Percentiles rank a stretch among this genome's conserved stretches.
phyloP scores from a whole-genome alignment of 2,113 vertebrate genomes.

The Panurus biarmicus region DNA sequence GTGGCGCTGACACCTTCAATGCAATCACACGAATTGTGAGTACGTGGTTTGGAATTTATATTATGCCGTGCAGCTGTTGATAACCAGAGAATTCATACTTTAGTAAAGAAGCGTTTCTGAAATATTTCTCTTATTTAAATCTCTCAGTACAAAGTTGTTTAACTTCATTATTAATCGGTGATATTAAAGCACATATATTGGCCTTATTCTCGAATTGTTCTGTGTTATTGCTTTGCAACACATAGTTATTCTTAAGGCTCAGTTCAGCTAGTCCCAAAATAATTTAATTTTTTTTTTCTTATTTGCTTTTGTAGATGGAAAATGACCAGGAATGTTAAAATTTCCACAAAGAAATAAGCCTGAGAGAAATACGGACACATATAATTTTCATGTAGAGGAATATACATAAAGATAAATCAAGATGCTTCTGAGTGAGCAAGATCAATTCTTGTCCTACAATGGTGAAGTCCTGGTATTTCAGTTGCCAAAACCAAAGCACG shows the following conservation, averaged over 20 bases:
- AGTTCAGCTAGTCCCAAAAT: background rate
- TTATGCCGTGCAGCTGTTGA: rapidly evolving
- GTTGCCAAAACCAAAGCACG: conserved; percentile 30
- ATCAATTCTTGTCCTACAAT: conserved; percentile 67
- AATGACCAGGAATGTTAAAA: background rate
- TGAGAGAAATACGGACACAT: background rate
- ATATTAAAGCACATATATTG: background rate
- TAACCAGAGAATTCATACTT: background rate
- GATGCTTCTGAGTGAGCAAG: conserved; percentile 40
- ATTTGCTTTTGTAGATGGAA: conserved; percentile 40
- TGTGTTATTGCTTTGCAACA: rapidly evolving
- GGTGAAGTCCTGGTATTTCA: conserved; percentile 81
- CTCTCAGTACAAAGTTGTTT: background rate
- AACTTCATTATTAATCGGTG: background rate
- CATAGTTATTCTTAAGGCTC: background rate
- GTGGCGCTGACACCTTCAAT: background rate
- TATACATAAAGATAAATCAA: background rate
- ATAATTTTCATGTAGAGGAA: background rate
- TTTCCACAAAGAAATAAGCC: background rate
- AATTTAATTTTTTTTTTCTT: background rate
- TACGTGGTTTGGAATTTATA: rapidly evolving
- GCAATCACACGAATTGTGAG: rapidly evolving
- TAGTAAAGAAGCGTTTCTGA: background rate
- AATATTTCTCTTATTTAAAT: background rate
- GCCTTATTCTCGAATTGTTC: background rate